phyloP scores from a whole-genome alignment of 2,797 vertebrate genomes.

The Rhinatrema bivittatum region DNA sequence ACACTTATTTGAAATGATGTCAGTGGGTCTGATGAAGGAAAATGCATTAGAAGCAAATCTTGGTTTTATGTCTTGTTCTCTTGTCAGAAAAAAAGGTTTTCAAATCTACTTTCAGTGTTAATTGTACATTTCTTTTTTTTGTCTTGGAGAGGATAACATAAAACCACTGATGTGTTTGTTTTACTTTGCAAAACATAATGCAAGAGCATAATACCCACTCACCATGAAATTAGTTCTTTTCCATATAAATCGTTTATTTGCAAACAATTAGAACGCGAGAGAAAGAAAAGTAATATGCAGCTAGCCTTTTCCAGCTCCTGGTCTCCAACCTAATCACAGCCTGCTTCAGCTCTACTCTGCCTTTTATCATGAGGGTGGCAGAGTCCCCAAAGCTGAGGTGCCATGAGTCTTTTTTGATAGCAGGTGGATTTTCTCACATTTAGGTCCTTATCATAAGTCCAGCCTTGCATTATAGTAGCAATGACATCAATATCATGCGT shows the following conservation, averaged over 20 bases:
- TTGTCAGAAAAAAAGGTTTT: constrained; percentile 32
- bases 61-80: constrained; percentile 30
- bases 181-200: constrained; percentile 46
- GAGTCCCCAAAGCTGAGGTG: too few species aligned
- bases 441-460: too few species aligned
- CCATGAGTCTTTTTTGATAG: too few species aligned
- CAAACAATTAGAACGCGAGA: constrained; percentile 1
- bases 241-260: constrained; percentile 4
- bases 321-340: too few species aligned
- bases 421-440: too few species aligned
- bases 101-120: constrained; percentile 32
- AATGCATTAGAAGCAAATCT: constrained; percentile 16
- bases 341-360: too few species aligned
- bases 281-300: too few species aligned
- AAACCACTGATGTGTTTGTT: constrained; percentile 52
- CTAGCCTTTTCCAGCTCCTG: too few species aligned
- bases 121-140: constrained; percentile 43
- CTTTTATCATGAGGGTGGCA: too few species aligned
- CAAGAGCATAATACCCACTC: constrained; percentile 50
- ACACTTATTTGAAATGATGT: too few species aligned
- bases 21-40: constrained; percentile 11
- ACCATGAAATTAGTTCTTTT: constrained; percentile 35
- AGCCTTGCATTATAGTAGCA: too few species aligned
- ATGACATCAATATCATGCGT: too few species aligned
- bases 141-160: constrained; percentile 41